Percentiles rank a stretch among this genome's conserved stretches.
Conservation (phyloP, 1,140 invertebrate species). For the Diachasma alloeum region DNA sequence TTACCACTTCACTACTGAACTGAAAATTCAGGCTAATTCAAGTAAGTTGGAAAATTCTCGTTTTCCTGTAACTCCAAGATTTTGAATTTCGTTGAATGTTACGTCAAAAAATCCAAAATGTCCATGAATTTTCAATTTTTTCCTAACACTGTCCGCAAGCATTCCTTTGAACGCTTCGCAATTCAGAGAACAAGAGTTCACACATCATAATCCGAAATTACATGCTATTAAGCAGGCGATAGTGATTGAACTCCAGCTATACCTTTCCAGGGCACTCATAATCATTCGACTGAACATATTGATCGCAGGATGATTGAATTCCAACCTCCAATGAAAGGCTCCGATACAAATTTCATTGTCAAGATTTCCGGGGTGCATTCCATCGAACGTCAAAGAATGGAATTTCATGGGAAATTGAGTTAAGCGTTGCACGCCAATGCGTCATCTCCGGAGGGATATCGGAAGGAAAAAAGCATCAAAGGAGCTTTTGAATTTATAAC, state of each 20-base stretch:
- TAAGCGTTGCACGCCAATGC: not conserved
- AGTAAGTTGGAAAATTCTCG: no score
- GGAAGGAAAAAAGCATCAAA: not conserved
- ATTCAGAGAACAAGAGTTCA: no score
- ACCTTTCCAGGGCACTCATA: not conserved
- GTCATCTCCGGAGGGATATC: not conserved
- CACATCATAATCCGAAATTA: no score
- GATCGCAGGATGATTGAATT: not conserved
- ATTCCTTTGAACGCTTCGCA: no score
- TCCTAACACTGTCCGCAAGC: no score
- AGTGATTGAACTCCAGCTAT: not conserved
- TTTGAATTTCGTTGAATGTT: no score
- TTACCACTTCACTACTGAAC: no score
- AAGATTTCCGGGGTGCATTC: not conserved
- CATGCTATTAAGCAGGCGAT: not conserved
- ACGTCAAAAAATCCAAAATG: no score
- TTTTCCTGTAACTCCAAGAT: no score
- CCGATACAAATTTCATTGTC: not conserved
- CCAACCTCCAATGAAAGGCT: not conserved
- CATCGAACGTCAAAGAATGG: not conserved
- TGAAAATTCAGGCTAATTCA: no score
- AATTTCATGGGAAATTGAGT: not conserved
- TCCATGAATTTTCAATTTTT: no score
- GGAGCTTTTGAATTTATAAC: not conserved
- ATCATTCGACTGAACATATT: not conserved